phyloP scores from a whole-genome alignment of 2,113 vertebrate genomes.

The Mola mola region DNA sequence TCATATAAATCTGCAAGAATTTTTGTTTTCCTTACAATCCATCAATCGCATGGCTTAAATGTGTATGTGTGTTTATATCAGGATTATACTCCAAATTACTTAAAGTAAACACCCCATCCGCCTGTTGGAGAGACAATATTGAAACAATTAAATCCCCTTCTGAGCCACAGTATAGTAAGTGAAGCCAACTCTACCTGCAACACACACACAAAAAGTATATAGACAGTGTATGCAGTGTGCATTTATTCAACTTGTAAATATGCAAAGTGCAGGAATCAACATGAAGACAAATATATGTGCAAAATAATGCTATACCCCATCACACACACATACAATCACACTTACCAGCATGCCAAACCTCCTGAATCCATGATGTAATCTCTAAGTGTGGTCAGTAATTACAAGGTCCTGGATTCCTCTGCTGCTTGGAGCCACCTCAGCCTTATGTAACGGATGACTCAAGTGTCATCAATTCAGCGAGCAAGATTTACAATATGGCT shows the following conservation, averaged over 20 bases:
- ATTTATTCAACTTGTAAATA: not conserved
- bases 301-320: conserved; percentile 10
- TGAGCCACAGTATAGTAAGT: not conserved
- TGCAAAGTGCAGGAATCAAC: not conserved
- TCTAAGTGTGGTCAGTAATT: conserved; percentile 75
- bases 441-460: conserved; percentile 59
- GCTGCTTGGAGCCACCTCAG: conserved; percentile 61
- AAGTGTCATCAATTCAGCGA: conserved; percentile 50
- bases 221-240: too few relatives aligned
- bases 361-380: conserved; percentile 77
- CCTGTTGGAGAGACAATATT: conserved; percentile 12
- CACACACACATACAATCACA: conserved; percentile 6
- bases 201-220: not conserved
- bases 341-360: conserved; percentile 60
- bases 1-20: not conserved
- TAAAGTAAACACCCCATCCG: conserved; percentile 15
- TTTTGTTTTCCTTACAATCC: not conserved
- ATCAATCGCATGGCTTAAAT: not conserved
- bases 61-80: not conserved
- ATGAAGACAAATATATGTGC: not conserved
- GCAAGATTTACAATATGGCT: conserved; percentile 62
- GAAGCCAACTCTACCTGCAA: conserved; percentile 1
- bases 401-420: conserved; percentile 66
- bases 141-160: conserved; percentile 35
- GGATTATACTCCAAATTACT: conserved; percentile 36